Evolutionary conservation across 1,140 invertebrate genomes (phyloP).

Genomic region (Temnothorax curvispinosus): DNA sequence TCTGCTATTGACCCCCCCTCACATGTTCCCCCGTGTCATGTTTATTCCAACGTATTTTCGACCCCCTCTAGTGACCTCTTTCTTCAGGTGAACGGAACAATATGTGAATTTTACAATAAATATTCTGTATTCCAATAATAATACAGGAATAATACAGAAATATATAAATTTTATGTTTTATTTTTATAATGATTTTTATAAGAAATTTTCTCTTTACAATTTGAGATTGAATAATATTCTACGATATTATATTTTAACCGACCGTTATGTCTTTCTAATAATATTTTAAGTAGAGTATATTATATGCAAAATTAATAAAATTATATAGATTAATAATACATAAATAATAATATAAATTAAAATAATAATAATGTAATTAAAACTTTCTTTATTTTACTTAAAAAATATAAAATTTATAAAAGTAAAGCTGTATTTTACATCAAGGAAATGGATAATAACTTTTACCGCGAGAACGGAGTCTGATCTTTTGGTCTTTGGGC

Average conservation of each 20-base stretch:
- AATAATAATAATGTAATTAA: neutral
- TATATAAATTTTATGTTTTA: neutral
- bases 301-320: neutral
- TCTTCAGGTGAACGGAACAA: neutral
- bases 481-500: neutral
- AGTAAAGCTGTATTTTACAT: neutral
- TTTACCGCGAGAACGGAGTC: neutral
- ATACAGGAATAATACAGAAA: neutral
- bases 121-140: neutral
- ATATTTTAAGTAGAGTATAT: neutral
- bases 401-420: neutral
- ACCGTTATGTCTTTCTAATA: neutral
- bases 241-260: neutral
- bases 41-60: constrained; percentile 31
- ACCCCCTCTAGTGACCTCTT: neutral
- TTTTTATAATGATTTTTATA: neutral
- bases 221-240: neutral
- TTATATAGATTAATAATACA: neutral
- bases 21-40: neutral
- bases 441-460: neutral
- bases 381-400: neutral
- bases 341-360: neutral
- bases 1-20: constrained; percentile 4
- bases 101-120: constrained; percentile 4
- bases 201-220: neutral